Evolutionary conservation across 2,797 vertebrate species (phyloP).

Genomic region (Scyliorhinus canicula): DNA sequence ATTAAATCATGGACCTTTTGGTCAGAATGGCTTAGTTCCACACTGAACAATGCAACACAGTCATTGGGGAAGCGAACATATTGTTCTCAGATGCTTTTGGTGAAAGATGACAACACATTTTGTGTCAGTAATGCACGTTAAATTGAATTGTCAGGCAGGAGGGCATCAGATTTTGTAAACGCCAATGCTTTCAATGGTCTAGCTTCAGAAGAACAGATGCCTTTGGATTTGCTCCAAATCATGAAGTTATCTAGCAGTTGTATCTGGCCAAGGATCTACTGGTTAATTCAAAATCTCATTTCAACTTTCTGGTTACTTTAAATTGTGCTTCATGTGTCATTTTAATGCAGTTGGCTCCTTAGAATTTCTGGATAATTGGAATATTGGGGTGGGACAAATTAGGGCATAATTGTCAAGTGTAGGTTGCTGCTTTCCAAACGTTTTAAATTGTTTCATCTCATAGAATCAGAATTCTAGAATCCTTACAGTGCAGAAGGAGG

Average conservation of each 20-base stretch:
- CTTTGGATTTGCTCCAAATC: background rate
- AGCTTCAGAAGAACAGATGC: background rate
- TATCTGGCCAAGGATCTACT: background rate
- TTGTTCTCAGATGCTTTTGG: background rate
- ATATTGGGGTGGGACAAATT: background rate
- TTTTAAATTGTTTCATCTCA: background rate
- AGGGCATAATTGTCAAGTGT: background rate
- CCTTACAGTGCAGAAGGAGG: too few species aligned
- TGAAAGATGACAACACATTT: background rate
- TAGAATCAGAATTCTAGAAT: too few species aligned
- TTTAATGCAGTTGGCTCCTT: background rate
- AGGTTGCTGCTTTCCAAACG: background rate
- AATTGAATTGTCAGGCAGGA: background rate
- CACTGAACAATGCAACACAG: background rate
- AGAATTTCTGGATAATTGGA: background rate
- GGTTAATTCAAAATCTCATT: background rate
- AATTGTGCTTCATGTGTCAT: background rate
- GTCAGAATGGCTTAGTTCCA: background rate
- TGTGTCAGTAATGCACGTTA: background rate
- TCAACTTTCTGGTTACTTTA: background rate
- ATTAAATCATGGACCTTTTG: background rate
- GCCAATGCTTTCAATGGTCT: background rate
- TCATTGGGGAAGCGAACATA: background rate
- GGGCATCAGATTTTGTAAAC: background rate
- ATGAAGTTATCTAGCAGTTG: background rate